Evolutionary conservation across 2,797 vertebrate genomes (phyloP).

Genomic region (Gouania willdenowi): DNA sequence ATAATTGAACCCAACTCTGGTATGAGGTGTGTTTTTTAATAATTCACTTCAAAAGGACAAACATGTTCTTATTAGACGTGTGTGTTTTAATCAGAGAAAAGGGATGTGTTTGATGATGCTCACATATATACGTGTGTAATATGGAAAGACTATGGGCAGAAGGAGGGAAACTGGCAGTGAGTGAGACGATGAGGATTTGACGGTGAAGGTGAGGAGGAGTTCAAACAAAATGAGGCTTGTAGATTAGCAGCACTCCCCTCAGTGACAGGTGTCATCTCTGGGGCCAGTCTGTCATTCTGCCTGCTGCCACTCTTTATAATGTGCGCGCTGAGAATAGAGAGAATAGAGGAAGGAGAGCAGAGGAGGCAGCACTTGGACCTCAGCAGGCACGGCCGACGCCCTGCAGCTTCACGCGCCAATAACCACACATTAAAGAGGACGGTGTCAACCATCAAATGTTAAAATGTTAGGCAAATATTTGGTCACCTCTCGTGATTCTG

Average conservation of each 20-base stretch:
- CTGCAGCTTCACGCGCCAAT: constrained; percentile 67
- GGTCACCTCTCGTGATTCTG: constrained; percentile 28
- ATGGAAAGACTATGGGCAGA: constrained; percentile 49
- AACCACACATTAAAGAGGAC: constrained; percentile 67
- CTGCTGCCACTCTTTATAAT: constrained; percentile 97
- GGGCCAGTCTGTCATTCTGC: constrained; percentile 96
- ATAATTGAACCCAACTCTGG: too few relatives aligned
- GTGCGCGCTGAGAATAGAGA: too few relatives aligned
- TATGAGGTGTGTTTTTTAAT: too few relatives aligned
- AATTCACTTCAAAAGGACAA: too few relatives aligned
- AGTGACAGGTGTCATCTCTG: constrained; percentile 98
- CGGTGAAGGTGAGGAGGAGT: constrained; percentile 92
- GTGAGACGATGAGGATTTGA: constrained; percentile 94
- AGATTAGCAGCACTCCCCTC: constrained; percentile 91
- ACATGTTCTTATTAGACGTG: constrained; percentile 8
- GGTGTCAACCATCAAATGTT: constrained; percentile 27
- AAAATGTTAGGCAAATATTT: constrained; percentile 47
- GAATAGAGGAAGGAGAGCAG: constrained; percentile 32
- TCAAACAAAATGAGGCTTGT: constrained; percentile 99
- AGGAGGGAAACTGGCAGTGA: constrained; percentile 81
- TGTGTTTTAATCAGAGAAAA: too few relatives aligned
- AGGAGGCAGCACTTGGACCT: constrained; percentile 64
- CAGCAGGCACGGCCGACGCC: constrained; percentile 59
- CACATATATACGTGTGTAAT: constrained; percentile 40
- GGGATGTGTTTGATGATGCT: too few relatives aligned